Percentiles rank a stretch among this genome's conserved stretches.
phyloP scores from a whole-genome alignment of 2,797 vertebrate genomes.

The Gymnothorax javanicus region DNA sequence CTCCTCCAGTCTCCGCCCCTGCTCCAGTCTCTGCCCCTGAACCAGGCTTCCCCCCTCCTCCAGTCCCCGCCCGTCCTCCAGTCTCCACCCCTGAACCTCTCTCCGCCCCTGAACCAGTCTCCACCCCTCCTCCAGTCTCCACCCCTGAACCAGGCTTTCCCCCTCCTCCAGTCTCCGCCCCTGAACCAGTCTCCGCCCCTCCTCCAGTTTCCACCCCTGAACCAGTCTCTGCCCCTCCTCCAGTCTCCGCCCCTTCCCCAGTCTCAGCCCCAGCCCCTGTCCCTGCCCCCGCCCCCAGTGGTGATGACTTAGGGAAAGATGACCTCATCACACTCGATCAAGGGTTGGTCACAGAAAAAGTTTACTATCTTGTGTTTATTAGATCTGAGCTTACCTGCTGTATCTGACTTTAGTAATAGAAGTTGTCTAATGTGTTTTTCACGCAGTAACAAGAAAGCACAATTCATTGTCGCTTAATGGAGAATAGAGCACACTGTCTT shows the following conservation, averaged over 20 bases:
- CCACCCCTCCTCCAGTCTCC: too few species aligned
- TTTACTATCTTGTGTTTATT: background rate
- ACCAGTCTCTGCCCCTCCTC: too few species aligned
- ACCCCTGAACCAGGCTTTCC: too few species aligned
- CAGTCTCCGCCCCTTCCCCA: slow-evolving; percentile 11
- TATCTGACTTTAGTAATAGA: background rate
- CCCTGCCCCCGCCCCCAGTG: slow-evolving; percentile 44
- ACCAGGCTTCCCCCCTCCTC: too few species aligned
- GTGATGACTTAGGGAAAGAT: slow-evolving; percentile 51
- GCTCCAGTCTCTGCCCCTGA: slow-evolving; percentile 6
- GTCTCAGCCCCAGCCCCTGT: slow-evolving; percentile 36
- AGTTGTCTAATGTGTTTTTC: background rate
- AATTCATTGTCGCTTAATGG: background rate
- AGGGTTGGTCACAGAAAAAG: slow-evolving; percentile 57
- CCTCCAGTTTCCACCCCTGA: too few species aligned
- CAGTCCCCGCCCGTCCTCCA: too few species aligned
- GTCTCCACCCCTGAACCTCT: too few species aligned
- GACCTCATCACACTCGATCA: slow-evolving; percentile 63
- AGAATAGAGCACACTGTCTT: background rate
- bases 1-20: too few species aligned
- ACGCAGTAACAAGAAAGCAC: background rate
- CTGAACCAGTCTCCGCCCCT: too few species aligned
- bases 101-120: too few species aligned
- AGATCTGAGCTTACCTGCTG: background rate
- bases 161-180: too few species aligned